These are phyloP conservation scores for Naja naja DNA, from an alignment of 2,113 vertebrate species.

Conservation along the genomic window DNA sequence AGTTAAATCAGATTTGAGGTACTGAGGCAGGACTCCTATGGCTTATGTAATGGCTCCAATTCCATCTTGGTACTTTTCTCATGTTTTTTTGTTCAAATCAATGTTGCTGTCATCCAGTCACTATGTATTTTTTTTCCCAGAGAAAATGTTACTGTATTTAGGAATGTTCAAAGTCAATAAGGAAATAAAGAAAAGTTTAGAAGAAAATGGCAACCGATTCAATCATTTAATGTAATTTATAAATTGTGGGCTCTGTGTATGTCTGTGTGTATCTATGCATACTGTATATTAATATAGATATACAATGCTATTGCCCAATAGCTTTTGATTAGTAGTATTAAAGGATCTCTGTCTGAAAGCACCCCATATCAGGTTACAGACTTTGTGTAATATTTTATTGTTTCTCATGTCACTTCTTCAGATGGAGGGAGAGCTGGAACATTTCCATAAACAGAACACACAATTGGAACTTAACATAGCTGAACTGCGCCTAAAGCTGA, in stretches of 20 bases:
- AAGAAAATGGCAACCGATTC: background rate
- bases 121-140: background rate
- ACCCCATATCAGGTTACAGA: slow-evolving; percentile 36
- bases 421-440: slow-evolving; percentile 83
- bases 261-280: background rate
- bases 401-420: slow-evolving; percentile 55
- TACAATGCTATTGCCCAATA: background rate
- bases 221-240: background rate
- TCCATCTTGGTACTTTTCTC: background rate
- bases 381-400: slow-evolving; percentile 28
- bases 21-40: background rate
- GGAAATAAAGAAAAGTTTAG: background rate
- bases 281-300: background rate
- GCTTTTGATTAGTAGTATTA: background rate
- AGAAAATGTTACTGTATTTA: background rate
- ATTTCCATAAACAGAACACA: slow-evolving; percentile 75
- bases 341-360: background rate
- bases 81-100: background rate
- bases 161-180: background rate
- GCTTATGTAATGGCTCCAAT: background rate
- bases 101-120: background rate
- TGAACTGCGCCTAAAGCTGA: slow-evolving; percentile 82
- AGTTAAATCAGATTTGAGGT: background rate
- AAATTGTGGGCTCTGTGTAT: background rate
- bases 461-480: slow-evolving; percentile 79